Base-by-base conservation (phyloP, 2,888 invertebrate genomes). In the Amaurobius ferox region DNA sequence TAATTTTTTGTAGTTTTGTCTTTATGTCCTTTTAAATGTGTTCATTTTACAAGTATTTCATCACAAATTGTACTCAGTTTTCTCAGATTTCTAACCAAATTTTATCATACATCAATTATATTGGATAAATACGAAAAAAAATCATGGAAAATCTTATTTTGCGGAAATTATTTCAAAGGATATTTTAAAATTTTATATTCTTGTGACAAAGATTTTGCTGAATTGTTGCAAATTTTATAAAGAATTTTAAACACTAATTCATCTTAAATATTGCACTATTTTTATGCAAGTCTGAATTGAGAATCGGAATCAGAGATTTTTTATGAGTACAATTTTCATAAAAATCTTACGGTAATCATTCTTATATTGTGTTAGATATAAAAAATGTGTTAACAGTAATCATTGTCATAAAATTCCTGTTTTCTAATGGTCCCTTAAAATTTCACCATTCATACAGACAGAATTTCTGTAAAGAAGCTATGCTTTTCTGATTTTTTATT, bases 11-110 rank as follows among this genome's bases (percentile, higher is more conserved):
- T 44, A 67, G 26, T 77, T 55, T 9, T 67, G 40, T 48, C 76
- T 44, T 74, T 30, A 62, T 44, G 39, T 79, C 64, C 48, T 67
- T 55, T 79, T 80, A 48, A 35, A 32, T 80, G 66, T 79, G 35
- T 67, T 66, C 35, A 30, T 23, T 32, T 66, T 79, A 29, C 68
- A 67, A 68, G 26, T 61, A n/a, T 80, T 30, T 80, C 68, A 74
- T 74, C 61, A 28, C 32, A 19, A 66, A 30, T 35, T 35, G 35
- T 35, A 35, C 35, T 35, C 35, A 7, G 35, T 35, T 35, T 35
- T 35, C 35, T 35, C 35, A 35, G 6, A 35, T n/a, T n/a, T n/a
- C n/a, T n/a, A n/a, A n/a, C n/a, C n/a, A n/a, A n/a, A n/a, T n/a
- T n/a, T n/a, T n/a, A n/a, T n/a, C n/a, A n/a, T n/a, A n/a, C n/a